phyloP scores from a whole-genome alignment of 1,140 invertebrate species.

The Diorhabda elongata region DNA sequence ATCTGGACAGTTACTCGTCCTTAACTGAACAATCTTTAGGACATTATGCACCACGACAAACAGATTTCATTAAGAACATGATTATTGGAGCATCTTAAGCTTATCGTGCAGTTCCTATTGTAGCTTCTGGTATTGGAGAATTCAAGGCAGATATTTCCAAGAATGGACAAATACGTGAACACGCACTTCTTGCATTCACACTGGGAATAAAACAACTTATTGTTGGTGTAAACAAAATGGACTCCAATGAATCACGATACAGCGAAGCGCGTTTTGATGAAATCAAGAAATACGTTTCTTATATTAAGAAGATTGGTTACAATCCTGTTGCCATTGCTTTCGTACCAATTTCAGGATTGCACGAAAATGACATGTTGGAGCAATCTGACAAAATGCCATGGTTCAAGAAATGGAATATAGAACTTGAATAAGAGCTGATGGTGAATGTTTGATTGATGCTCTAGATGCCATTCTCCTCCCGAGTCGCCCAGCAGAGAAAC shows the following conservation, averaged over 20 bases:
- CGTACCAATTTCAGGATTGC: constrained; percentile 92
- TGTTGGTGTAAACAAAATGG: constrained; percentile 95
- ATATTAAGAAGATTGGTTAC: constrained; percentile 95
- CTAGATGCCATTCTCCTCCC: constrained; percentile 86
- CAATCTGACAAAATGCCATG: constrained; percentile 77
- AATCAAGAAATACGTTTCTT: constrained; percentile 89
- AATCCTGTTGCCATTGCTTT: constrained; percentile 86
- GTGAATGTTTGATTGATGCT: constrained; percentile 83
- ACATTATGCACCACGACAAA: constrained; percentile 82
- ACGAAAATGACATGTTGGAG: constrained; percentile 92
- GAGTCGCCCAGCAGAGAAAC: constrained; percentile 79
- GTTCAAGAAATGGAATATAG: constrained; percentile 86
- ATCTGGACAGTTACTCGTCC: no score
- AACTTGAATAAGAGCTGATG: constrained; percentile 78
- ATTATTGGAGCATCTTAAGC: constrained; percentile 92
- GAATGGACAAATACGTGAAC: constrained; percentile 92
- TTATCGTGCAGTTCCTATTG: constrained; percentile 90
- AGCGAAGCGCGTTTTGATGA: constrained; percentile 80
- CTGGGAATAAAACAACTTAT: constrained; percentile 93
- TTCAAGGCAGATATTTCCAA: constrained; percentile 95
- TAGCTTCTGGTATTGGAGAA: constrained; percentile 89
- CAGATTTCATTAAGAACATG: constrained; percentile 99
- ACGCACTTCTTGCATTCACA: constrained; percentile 89
- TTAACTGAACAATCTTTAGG: no score
- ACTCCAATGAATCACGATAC: constrained; percentile 89